Base-by-base conservation (phyloP, 2,113 vertebrate species). In the Varanus salvator region DNA sequence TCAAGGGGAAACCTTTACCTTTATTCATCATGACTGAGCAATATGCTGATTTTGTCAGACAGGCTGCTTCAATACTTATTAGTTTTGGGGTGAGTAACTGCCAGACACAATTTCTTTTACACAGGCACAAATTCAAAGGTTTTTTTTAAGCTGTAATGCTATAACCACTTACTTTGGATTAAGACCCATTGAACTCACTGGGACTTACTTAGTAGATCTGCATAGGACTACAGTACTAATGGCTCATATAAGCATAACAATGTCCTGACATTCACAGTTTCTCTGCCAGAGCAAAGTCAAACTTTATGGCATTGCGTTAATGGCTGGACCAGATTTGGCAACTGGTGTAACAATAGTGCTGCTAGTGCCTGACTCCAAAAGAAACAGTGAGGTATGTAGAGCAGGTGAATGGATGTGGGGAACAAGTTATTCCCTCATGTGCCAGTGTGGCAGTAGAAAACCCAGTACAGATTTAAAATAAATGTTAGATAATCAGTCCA, bases 31-130 rank as follows among this genome's bases (percentile, higher is more conserved):
- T 44, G 38, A 44, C 19, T 48, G 69, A 57, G 29, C 11, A 82
- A 52, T 69, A 31, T 83, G 9, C 15, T 72, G 52, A 31, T 91
- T 92, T 83, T 89, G 29, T 52, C 81, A 80, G 83, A 38, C 5
- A 57, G 11, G 38, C 38, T 44, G 38, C 89, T 9, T 87, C 4
- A 68, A 27, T 71, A 25, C 92, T 93, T 83, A 66, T 4, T 34
- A 64, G 44, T 86, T 75, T 57, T 57, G 34, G 34, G 21, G 21
- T 3, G 17, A 74, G 29, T 52, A 75, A 6, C 50, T 31, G 1
- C 25, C 12, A 44, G 23, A 38, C 9, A 48, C 14, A 7, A 69
- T 71, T 34, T 52, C 6, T 31, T 91, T 80, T 27, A 34, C 71
- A 75, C 19, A 48, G 48, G 2, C 44, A 7, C 44, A 44, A 77